These are phyloP conservation scores for Nesoenas mayeri DNA, from an alignment of 2,113 vertebrate genomes.

Conservation along the genomic window DNA sequence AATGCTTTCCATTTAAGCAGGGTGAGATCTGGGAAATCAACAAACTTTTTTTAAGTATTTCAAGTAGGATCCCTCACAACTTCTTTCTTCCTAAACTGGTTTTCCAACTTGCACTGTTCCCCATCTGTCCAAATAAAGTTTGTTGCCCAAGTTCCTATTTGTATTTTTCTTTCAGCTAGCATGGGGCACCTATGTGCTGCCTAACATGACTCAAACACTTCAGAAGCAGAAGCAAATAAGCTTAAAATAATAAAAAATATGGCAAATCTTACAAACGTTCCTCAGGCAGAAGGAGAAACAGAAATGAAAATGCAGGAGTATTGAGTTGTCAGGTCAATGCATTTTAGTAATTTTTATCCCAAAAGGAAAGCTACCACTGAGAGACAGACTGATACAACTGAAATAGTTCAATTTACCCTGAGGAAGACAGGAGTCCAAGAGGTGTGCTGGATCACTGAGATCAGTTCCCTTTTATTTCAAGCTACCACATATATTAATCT, in stretches of 20 bases:
- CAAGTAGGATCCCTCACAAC: not conserved
- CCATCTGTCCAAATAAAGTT: not conserved
- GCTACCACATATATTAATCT: not conserved
- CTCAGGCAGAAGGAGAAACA: not conserved
- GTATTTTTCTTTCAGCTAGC: not conserved
- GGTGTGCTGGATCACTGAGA: not conserved
- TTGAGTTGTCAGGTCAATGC: not conserved
- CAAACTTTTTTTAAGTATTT: not conserved
- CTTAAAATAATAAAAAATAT: not conserved
- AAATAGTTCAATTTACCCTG: not conserved
- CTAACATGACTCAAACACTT: not conserved
- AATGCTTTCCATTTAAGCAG: not conserved
- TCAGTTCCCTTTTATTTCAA: not conserved
- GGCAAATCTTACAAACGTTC: not conserved
- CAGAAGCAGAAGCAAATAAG: not conserved
- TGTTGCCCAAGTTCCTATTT: not conserved
- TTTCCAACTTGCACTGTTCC: not conserved
- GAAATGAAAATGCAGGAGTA: not conserved
- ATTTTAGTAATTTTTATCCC: not conserved
- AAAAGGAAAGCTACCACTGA: not conserved
- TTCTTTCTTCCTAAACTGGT: not conserved
- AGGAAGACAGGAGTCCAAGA: not conserved
- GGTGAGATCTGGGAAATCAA: not conserved
- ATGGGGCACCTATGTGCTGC: not conserved
- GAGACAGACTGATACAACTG: not conserved